Conservation (phyloP, 2,113 vertebrate species). For the Brachyhypopomus gauderio region DNA sequence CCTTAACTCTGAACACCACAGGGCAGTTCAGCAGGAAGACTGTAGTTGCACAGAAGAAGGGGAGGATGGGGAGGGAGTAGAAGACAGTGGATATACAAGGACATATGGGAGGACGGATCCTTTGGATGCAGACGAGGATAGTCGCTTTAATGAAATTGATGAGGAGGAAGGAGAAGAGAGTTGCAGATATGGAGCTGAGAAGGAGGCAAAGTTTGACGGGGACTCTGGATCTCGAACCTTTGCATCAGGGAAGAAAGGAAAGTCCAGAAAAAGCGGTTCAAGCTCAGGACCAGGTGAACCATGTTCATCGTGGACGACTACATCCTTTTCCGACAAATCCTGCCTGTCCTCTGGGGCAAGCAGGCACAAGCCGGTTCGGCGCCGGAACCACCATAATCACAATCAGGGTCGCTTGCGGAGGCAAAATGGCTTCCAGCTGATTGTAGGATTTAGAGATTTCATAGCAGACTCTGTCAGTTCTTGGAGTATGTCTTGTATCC, state of each 20-base stretch:
- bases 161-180: constrained; percentile 25
- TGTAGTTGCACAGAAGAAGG: constrained; percentile 9
- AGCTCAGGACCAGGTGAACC: constrained; percentile 64
- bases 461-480: constrained; percentile 74
- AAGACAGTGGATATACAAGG: constrained; percentile 58
- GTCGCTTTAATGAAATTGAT: constrained; percentile 22
- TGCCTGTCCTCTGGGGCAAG: constrained; percentile 64
- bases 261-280: constrained; percentile 59
- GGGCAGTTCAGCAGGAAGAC: constrained; percentile 4
- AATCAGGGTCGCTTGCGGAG: constrained; percentile 67
- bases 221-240: constrained; percentile 66
- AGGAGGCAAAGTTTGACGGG: constrained; percentile 66
- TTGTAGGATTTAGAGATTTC: constrained; percentile 72
- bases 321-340: constrained; percentile 63
- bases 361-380: constrained; percentile 77
- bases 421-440: constrained; percentile 66
- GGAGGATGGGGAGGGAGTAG: constrained; percentile 55
- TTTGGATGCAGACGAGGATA: constrained; percentile 20
- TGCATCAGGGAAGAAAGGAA: constrained; percentile 66
- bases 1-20: not conserved
- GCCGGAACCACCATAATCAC: constrained; percentile 79
- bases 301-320: constrained; percentile 39
- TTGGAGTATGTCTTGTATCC: constrained; percentile 82
- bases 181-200: constrained; percentile 53
- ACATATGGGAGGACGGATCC: constrained; percentile 57